A percentile compares a stretch with the other conserved stretches of the same genome.
phyloP scores from a whole-genome alignment of 30 jellyfish, hydroid and myxozoan genomes.

The Cassiopea xamachana region DNA sequence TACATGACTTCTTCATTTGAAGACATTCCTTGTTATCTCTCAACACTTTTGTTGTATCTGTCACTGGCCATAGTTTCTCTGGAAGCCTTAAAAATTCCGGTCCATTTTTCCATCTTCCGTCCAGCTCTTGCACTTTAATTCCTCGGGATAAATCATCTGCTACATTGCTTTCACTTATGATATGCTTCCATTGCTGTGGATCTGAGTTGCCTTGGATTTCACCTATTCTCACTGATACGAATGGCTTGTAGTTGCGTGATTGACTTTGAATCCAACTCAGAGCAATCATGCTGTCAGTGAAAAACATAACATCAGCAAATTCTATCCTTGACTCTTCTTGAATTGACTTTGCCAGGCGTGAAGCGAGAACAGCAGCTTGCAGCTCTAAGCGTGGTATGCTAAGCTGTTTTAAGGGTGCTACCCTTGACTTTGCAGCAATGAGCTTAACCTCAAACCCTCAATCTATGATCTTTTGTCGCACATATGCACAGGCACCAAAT shows the following conservation, averaged over 20 bases:
- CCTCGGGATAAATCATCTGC: conserved; percentile 80
- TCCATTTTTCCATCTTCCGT: conserved; percentile 74
- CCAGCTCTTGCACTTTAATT: conserved; percentile 49
- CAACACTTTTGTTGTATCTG: conserved; percentile 7
- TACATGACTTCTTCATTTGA: conserved; percentile 3
- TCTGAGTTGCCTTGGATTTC: conserved; percentile 66
- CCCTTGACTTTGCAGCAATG: conserved; percentile 73
- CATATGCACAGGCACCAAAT: conserved; percentile 82
- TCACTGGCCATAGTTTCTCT: conserved; percentile 62
- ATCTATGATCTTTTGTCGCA: conserved; percentile 55
- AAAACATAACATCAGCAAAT: conserved; percentile 40
- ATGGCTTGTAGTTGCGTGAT: conserved; percentile 63
- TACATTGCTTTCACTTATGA: conserved; percentile 54
- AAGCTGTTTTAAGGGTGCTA: conserved; percentile 73
- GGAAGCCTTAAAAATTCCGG: conserved; percentile 64
- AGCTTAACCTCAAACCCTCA: conserved; percentile 40
- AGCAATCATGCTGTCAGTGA: conserved; percentile 63
- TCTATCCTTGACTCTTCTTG: conserved; percentile 66
- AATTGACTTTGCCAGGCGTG: conserved; percentile 58
- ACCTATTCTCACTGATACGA: conserved; percentile 69
- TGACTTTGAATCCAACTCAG: conserved; percentile 71
- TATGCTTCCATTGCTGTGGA: conserved; percentile 68
- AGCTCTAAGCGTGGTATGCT: conserved; percentile 78
- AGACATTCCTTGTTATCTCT: conserved; percentile 36
- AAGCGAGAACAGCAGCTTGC: conserved; percentile 82